These are phyloP conservation scores for Anseranas semipalmata DNA, from an alignment of 2,113 vertebrate genomes.

Conservation along the genomic window DNA sequence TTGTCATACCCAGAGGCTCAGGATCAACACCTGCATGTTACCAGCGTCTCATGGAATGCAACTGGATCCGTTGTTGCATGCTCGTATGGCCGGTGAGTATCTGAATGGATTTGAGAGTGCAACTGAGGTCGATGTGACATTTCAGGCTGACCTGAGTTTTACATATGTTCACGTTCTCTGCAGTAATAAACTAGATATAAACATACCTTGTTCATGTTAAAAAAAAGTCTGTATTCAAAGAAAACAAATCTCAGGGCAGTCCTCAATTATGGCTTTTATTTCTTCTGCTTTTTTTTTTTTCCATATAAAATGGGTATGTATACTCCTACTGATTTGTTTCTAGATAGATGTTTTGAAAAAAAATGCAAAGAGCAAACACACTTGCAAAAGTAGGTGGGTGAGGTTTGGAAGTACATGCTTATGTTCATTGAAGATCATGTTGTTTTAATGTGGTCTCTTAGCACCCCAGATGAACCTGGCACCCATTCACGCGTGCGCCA, in stretches of 20 bases:
- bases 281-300: not conserved
- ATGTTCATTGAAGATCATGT: not conserved
- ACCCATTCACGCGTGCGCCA: accelerated
- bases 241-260: not conserved
- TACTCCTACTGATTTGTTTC: not conserved
- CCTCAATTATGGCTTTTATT: not conserved
- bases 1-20: constrained; percentile 82
- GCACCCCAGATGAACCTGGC: not conserved
- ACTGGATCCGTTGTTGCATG: constrained; percentile 89
- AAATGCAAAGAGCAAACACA: not conserved
- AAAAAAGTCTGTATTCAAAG: not conserved
- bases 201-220: not conserved
- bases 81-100: constrained; percentile 89
- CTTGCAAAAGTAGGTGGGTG: not conserved
- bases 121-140: not conserved
- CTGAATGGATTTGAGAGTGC: accelerated
- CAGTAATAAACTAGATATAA: not conserved
- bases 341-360: not conserved
- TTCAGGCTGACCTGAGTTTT: not conserved
- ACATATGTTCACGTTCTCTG: not conserved
- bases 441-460: not conserved
- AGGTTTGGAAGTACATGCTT: not conserved
- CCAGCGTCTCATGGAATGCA: constrained; percentile 87
- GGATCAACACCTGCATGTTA: constrained; percentile 85
- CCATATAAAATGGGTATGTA: accelerated